Conservation (phyloP, 2,888 invertebrate genomes). For the Gryllus longicercus region DNA sequence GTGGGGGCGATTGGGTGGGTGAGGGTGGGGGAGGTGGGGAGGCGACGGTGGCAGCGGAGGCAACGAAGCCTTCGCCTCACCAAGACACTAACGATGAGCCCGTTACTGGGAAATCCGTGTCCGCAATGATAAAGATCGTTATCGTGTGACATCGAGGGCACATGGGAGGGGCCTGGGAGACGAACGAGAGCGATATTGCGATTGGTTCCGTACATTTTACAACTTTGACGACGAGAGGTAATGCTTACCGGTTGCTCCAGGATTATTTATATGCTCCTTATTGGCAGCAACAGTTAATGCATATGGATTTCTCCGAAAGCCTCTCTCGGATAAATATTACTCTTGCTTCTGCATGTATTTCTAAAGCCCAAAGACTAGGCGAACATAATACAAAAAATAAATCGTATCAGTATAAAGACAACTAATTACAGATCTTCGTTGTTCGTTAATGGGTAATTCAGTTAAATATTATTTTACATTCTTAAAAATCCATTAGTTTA, state of each 20-base stretch:
- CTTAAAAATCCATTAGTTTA: too few species aligned
- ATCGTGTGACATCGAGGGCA: not conserved
- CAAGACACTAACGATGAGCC: not conserved
- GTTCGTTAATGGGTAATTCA: too few species aligned
- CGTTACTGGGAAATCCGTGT: constrained; percentile 17
- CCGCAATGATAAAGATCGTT: constrained; percentile 1
- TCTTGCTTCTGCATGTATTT: too few species aligned
- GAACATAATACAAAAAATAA: too few species aligned
- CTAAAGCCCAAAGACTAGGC: too few species aligned
- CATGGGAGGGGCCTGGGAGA: not conserved
- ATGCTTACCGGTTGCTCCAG: not conserved
- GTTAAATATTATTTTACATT: too few species aligned
- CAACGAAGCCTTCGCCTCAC: not conserved
- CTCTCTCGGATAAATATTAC: too few species aligned
- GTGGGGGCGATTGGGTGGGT: not conserved
- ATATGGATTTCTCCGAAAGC: constrained; percentile 2
- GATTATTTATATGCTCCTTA: constrained; percentile 1
- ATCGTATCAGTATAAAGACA: too few species aligned
- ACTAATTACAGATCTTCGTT: too few species aligned
- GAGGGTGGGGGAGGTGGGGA: not conserved
- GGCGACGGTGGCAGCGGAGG: not conserved
- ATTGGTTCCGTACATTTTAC: constrained; percentile 6
- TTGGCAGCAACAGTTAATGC: not conserved
- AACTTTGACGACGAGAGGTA: not conserved
- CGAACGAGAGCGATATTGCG: not conserved